A percentile compares a stretch with the other conserved stretches of the same genome.
Conservation (phyloP, 2,888 invertebrate genomes). For the Cetonia aurata region DNA sequence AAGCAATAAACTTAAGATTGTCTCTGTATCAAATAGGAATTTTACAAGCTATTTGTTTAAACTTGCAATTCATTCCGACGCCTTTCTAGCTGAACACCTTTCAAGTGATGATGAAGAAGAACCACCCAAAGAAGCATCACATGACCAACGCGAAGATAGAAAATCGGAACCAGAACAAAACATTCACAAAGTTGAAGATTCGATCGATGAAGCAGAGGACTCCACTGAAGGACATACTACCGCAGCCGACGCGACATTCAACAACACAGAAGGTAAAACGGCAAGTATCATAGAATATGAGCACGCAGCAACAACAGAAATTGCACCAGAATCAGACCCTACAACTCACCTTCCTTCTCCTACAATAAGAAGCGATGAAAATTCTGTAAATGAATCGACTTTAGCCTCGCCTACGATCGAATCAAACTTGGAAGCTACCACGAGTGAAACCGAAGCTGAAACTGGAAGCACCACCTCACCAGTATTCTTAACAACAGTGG, state of each 20-base stretch:
- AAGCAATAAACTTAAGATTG: too few relatives aligned
- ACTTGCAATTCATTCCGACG: too few relatives aligned
- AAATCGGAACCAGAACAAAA: background rate
- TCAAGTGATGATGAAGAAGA: slow-evolving; percentile 35
- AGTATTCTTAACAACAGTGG: background rate
- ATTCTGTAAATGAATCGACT: background rate
- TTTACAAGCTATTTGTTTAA: too few relatives aligned
- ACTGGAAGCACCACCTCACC: background rate
- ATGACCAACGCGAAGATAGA: slow-evolving; percentile 36
- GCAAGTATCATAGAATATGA: background rate
- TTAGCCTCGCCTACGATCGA: background rate
- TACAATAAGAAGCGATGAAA: background rate
- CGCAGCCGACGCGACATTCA: slow-evolving; percentile 22
- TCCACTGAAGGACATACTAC: slow-evolving; percentile 47
- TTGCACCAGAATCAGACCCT: background rate
- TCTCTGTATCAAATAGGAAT: too few relatives aligned
- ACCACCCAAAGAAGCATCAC: slow-evolving; percentile 36
- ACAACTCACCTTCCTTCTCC: slow-evolving; percentile 2
- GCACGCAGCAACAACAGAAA: slow-evolving; percentile 2
- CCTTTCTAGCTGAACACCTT: slow-evolving; percentile 19
- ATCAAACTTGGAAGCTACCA: background rate
- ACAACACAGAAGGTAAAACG: background rate
- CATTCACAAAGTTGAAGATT: slow-evolving; percentile 2
- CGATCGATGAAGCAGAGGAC: background rate
- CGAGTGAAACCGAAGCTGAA: background rate